Evolutionary conservation across 2,888 invertebrate genomes (phyloP).

Genomic region (Limenitis arthemis): DNA sequence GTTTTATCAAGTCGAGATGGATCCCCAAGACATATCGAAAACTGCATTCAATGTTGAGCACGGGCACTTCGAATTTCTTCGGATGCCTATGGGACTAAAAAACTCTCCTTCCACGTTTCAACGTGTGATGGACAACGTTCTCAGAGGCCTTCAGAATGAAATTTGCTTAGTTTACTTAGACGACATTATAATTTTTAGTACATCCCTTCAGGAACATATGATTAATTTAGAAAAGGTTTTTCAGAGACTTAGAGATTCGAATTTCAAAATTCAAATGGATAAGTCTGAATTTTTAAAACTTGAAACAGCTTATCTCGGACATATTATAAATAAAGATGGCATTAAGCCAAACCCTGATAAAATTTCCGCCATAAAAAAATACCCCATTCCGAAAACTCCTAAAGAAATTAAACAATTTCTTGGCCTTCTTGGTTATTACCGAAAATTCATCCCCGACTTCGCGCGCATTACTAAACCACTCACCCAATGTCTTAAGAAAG

Average conservation of each 20-base stretch:
- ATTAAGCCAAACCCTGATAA: constrained; percentile 9
- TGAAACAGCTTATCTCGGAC: constrained; percentile 3
- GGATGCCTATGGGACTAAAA: constrained; percentile 6
- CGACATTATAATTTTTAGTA: neutral
- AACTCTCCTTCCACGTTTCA: constrained; percentile 3
- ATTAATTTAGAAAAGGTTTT: neutral
- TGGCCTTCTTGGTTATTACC: constrained; percentile 9
- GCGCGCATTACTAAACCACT: constrained; percentile 16
- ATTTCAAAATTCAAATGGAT: neutral
- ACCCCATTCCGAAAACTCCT: neutral
- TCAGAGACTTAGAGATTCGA: neutral
- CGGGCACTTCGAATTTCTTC: constrained; percentile 2
- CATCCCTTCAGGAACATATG: neutral
- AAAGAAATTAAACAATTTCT: constrained; percentile 9
- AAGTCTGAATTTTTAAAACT: neutral
- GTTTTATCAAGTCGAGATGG: constrained; percentile 1
- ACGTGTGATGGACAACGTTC: constrained; percentile 3
- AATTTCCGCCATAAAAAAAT: neutral
- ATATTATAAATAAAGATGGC: constrained; percentile 5
- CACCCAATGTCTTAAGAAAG: constrained; percentile 17
- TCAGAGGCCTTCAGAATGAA: neutral
- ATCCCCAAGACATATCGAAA: neutral
- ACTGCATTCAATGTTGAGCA: constrained; percentile 1
- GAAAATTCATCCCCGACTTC: constrained; percentile 15
- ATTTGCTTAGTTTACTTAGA: neutral